Evolutionary conservation across 1,140 invertebrate species (phyloP), one percentile per base, ranked within the genome.

Genomic region (Listronotus bonariensis): DNA sequence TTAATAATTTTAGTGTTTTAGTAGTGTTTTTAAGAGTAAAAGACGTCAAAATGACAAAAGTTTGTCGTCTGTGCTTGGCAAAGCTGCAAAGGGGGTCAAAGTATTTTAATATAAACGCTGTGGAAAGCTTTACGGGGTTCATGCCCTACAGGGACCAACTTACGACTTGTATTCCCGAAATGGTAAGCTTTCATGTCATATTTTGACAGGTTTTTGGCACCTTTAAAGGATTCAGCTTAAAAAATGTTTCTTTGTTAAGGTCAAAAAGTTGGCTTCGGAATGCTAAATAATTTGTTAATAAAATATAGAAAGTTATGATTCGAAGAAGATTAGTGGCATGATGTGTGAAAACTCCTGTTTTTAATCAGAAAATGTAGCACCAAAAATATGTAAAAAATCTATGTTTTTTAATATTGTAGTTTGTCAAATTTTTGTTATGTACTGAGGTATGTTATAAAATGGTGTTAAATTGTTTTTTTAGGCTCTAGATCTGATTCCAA

Each of bases 71-170:
- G 32, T 72, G 71, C 58, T 61, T 72, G n/a, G 34, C 38, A 17
- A 68, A 48, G 45, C 56, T 72, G 38, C 64, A 68, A 32, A 63
- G 65, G 41, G 69, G 61, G 17, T 68, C 69, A 26, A 72, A 72
- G 52, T 69, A 69, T 53, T 71, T 72, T 40, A 70, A 71, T 34
- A 71, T 72, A 14, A 72, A 72, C 42, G 67, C 66, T 31, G 69
- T 71, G n/a, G 71, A 72, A 56, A 62, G 67, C 32, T 65, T 68
- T 26, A 68, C 71, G 10, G 71, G 71, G 7, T 72, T 72, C 36
- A 72, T 72, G 71, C 71, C 71, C 10, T 71, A 70, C 32, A 62
- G 71, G 48, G 71, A 72, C 45, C 69, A 72, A 54, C 55, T 72
- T 15, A 71, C 71, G 1, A 71, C 69, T 15, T 72, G 71, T 55